Conservation (phyloP, 2,797 vertebrate genomes). For the Tangara arthus region DNA sequence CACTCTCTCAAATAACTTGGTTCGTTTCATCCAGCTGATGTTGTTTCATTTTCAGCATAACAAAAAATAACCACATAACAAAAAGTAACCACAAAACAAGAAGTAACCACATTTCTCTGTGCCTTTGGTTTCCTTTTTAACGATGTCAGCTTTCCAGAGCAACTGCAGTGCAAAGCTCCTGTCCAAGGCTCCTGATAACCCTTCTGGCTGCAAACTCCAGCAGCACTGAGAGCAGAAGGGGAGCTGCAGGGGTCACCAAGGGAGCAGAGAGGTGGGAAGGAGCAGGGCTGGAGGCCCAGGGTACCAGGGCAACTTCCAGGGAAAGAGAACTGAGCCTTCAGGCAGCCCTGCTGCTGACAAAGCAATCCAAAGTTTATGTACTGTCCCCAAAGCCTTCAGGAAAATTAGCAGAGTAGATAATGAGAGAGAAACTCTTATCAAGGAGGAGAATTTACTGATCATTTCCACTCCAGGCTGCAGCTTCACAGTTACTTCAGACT, state of each 20-base stretch:
- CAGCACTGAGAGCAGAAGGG: not conserved
- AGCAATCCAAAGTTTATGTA: not conserved
- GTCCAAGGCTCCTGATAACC: not conserved
- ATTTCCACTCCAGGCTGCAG: not conserved
- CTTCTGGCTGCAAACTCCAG: not conserved
- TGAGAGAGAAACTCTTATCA: not conserved
- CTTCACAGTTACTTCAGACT: not conserved
- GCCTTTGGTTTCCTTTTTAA: not conserved
- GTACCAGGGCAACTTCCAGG: not conserved
- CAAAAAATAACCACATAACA: not conserved
- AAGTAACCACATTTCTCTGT: not conserved
- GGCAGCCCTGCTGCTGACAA: not conserved
- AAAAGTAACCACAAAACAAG: too few relatives aligned
- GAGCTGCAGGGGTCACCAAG: not conserved
- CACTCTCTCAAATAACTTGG: not conserved
- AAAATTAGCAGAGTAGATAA: not conserved
- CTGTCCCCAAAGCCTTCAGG: not conserved
- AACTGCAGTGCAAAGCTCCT: not conserved
- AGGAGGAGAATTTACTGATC: not conserved
- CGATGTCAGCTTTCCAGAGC: not conserved
- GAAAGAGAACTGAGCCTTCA: not conserved
- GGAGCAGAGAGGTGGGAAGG: not conserved
- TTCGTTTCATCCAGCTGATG: not conserved
- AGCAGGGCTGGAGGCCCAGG: not conserved
- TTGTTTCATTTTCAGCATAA: not conserved